Base-by-base conservation (phyloP, 1,140 invertebrate species). In the Cataglyphis hispanica region DNA sequence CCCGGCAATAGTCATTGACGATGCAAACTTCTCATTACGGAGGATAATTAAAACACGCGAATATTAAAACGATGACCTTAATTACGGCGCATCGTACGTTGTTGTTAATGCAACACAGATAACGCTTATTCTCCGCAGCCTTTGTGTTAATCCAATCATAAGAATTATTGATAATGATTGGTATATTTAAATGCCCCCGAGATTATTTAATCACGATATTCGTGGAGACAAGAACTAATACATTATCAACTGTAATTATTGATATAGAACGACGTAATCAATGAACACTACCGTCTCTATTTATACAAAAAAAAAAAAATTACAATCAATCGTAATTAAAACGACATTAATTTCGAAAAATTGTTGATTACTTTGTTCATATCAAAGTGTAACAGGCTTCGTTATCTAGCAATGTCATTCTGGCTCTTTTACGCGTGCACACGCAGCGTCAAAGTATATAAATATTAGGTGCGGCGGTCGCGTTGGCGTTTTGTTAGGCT, bases 1-100 rank as follows among this genome's bases (percentile, higher is more conserved):
- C 78, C n/a, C 50, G 67, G 53, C 53, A 37, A 83, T 81, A 81
- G 67, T 83, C 69, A 67, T 60, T 27, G 78, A 19, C 16, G 53
- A 74, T 83, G 43, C 66, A 72, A 81, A 83, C 78, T 83, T 74
- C 53, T 83, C 78, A 72, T 83, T 60, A 74, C 37, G 25, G 8
- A n/a, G n/a, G 40, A n/a, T 43, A 74, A 83, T 83, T 83, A 83
- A 83, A 83, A 83, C 53, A 53, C 22, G n/a, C 56, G 53, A 74
- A 60, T 83, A 83, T 83, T 72, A 83, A 83, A 83, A 83, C 43
- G 37, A 83, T 72, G 56, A 74, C 78, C 78, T 83, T 74, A 83
- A 83, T 83, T 83, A 83, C 53, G 60, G 63, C 34, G 4, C 31
- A n/a, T 13, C 61, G 31, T 72, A 31, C 25, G 19, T 43, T 67